Evolutionary conservation across 1,140 invertebrate genomes (phyloP), one percentile per base, ranked within the genome.

Genomic region (Drosophila kanapiae): DNA sequence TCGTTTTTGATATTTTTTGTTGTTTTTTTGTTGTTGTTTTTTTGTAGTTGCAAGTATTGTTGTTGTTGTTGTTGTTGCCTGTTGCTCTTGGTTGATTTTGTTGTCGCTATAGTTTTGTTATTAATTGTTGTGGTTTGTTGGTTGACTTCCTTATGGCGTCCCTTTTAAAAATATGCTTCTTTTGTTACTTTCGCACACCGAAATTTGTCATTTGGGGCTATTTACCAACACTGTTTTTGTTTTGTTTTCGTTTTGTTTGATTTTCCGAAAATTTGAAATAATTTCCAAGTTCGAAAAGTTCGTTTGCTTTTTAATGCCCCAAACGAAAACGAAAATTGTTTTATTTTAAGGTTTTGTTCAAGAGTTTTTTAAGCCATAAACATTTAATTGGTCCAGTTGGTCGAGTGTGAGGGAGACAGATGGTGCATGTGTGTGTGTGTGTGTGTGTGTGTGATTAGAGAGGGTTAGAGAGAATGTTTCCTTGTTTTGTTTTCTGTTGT

Each of bases 301-400:
- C 40, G 48, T 31, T 82, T 74, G 60, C 14, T 31, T 72, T 61
- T 56, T 43, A 62, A 57, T 68, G 63, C 35, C 75, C 42, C 59
- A 82, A 18, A 75, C 23, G 23, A 37, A 51, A 70, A 62, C 38
- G 23, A 48, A 51, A 74, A 74, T 51, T 43, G 29, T 67, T 54
- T 68, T 60, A 48, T 38, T 70, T 63, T 27, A 53, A 13, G 23
- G 16, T 40, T 54, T 51, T 63, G n/a, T 33, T 51, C 29, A 51
- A 33, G n/a, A 33, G 59, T 65, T 56, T 53, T 16, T 65, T 57
- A 31, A 77, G 82, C 80, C 80, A 88, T 88, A 82, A 91, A 91
- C 64, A 75, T 83, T 79, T 91, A 82, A 82, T 91, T 91, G 87
- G 86, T 91, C 82, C 87, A 90, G 85, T 91, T 86, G 78, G 79